Conservation (phyloP, 2,888 invertebrate genomes). For the Pyrochroa serraticornis region DNA sequence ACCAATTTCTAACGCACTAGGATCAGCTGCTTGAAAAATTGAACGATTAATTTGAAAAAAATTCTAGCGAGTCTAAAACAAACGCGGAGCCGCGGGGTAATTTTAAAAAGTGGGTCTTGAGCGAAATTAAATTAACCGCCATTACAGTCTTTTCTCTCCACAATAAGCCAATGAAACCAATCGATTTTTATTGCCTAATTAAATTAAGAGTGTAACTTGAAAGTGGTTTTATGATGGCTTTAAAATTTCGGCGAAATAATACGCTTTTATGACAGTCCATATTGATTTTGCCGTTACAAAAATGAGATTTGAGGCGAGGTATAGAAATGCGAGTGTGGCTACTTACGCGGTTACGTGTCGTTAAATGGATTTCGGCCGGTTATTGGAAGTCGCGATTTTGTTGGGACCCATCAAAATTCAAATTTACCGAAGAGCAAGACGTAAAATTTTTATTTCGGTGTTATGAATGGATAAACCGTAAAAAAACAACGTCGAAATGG, state of each 20-base stretch:
- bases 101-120: constrained; percentile 4
- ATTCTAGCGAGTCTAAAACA: not conserved
- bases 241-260: constrained; percentile 4
- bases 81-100: not conserved
- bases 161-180: constrained; percentile 4
- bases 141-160: constrained; percentile 4
- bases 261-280: not conserved
- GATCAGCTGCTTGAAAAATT: constrained; percentile 3
- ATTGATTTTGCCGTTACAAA: too few relatives aligned
- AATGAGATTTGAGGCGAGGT: too few relatives aligned
- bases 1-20: not conserved
- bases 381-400: not conserved
- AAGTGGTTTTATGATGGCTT: constrained; percentile 1
- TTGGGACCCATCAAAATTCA: constrained; percentile 13
- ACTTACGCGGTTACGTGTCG: too few relatives aligned
- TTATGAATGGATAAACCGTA: constrained; percentile 6
- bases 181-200: constrained; percentile 16
- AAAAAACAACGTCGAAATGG: constrained; percentile 1
- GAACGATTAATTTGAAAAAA: constrained; percentile 9
- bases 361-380: too few relatives aligned
- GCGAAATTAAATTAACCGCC: constrained; percentile 10
- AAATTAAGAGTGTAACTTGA: not conserved
- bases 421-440: constrained; percentile 12
- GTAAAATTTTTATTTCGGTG: constrained; percentile 9
- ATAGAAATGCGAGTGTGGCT: too few relatives aligned